Percentiles rank a stretch among this genome's conserved stretches.
phyloP scores from a whole-genome alignment of 2,797 vertebrate genomes.

The Poecilia gillii region DNA sequence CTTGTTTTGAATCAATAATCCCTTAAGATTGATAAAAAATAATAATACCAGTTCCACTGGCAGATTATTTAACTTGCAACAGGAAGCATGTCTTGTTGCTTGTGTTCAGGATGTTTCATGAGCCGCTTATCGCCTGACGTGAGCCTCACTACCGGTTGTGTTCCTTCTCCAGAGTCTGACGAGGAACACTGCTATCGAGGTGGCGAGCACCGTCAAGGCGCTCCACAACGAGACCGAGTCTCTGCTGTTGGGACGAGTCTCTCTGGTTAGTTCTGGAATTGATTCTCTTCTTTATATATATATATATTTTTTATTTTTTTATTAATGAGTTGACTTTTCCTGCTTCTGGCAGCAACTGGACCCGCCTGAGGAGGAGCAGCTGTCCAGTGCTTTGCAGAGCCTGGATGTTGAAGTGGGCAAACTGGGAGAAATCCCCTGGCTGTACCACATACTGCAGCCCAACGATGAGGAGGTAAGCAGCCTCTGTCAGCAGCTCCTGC shows the following conservation, averaged over 20 bases:
- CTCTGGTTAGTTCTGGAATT: slow-evolving; percentile 86
- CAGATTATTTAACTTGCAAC: too few relatives aligned
- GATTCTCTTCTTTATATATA: not conserved
- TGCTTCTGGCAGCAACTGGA: slow-evolving; percentile 87
- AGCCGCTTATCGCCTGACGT: not conserved
- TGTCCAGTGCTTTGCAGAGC: slow-evolving; percentile 89
- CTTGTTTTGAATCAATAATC: too few relatives aligned
- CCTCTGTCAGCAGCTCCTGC: not conserved
- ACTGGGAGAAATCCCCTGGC: slow-evolving; percentile 93
- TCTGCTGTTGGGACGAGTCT: slow-evolving; percentile 90
- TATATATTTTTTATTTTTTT: not conserved
- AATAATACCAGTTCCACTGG: too few relatives aligned
- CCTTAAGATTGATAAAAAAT: too few relatives aligned
- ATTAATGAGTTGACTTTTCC: slow-evolving; percentile 12
- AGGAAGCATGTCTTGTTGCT: not conserved
- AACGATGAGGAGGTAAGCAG: slow-evolving; percentile 93
- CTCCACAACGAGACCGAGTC: slow-evolving; percentile 97
- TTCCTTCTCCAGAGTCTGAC: slow-evolving; percentile 86
- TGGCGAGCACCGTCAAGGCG: slow-evolving; percentile 94
- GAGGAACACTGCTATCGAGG: slow-evolving; percentile 94
- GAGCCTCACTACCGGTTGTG: not conserved
- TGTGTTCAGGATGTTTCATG: not conserved
- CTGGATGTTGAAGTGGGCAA: slow-evolving; percentile 91
- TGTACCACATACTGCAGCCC: slow-evolving; percentile 93
- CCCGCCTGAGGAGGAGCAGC: slow-evolving; percentile 91